A percentile compares a stretch with the other conserved stretches of the same genome.
phyloP scores from a whole-genome alignment of 2,888 invertebrate genomes.

The Ichneumoninae sp. region DNA sequence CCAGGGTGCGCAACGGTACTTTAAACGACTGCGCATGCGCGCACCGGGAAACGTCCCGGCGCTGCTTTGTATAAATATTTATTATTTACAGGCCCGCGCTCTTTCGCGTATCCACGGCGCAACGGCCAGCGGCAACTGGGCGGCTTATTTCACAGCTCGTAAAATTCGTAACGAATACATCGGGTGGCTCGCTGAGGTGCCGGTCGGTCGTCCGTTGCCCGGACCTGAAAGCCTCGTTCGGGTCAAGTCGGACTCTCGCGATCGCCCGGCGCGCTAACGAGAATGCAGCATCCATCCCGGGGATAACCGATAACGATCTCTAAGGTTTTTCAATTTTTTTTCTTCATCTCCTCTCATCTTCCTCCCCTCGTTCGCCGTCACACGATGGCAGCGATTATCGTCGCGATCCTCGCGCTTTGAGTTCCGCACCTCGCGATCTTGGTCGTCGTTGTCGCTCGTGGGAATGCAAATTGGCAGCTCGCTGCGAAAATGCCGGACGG shows the following conservation, averaged over 20 bases:
- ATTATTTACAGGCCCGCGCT: constrained; percentile 62
- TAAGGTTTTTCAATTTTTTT: constrained; percentile 17
- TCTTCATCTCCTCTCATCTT: constrained; percentile 41
- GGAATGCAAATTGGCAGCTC: constrained; percentile 45
- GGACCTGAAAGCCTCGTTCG: not conserved
- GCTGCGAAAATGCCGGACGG: not conserved
- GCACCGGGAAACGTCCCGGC: constrained; percentile 25
- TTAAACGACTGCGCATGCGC: constrained; percentile 46
- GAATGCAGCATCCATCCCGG: constrained; percentile 73
- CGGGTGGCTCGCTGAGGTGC: constrained; percentile 30
- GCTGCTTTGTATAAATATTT: constrained; percentile 71
- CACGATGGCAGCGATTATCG: constrained; percentile 10
- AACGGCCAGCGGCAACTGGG: constrained; percentile 57
- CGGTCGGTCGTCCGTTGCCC: constrained; percentile 15
- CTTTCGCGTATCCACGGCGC: constrained; percentile 59
- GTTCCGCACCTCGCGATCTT: constrained; percentile 1
- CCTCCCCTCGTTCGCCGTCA: not conserved
- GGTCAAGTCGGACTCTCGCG: constrained; percentile 28
- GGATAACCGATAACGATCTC: constrained; percentile 73
- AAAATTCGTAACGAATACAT: constrained; percentile 74
- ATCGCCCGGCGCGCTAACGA: constrained; percentile 70
- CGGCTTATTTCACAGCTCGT: constrained; percentile 74
- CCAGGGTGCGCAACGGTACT: constrained; percentile 48
- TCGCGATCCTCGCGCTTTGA: not conserved
- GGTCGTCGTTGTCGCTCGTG: not conserved